Base-by-base conservation (phyloP, 2,113 vertebrate species). In the Nothoprocta perdicaria region DNA sequence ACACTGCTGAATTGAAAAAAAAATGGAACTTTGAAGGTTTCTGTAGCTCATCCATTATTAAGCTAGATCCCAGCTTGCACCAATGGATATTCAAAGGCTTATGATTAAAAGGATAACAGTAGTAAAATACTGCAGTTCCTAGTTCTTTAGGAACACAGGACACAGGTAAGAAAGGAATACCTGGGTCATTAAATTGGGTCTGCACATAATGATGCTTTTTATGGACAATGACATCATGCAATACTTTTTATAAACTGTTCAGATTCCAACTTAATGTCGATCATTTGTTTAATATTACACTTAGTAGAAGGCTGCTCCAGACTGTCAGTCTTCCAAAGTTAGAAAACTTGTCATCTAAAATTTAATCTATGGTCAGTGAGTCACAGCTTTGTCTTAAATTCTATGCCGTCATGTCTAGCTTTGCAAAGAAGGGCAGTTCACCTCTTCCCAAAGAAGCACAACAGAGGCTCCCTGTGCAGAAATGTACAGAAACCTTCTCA, bases 331-430 rank as follows among this genome's bases (percentile, higher is more conserved):
- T 26, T 77, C 29, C 21, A 17, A 69, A 84, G 50, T 73, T 53
- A 76, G 45, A 82, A 84, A 94, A 80, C 8, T 62, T 91, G 77
- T 62, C 1, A 45, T 84, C 84, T 67, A 74, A 86, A 90, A 94
- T 58, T 80, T 60, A 75, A 18, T 60, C 9, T 73, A 12, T 43
- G 18, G 21, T 27, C 83, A 16, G 19, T 67, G 46, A 86, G 16
- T 86, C 55, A 73, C 27, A 77, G 16, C 17, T 77, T 72, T 53
- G 23, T 60, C 38, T 55, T 69, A 45, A 86, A 68, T 10, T 75
- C 7, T 84, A 0, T 50, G 17, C 19, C 29, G 21, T 9, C 6
- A 0, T 62, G 26, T 67, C 63, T 73, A 57, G n/a, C 43, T 33
- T 60, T 15, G 3, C 46, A 61, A n/a, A n/a, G 7, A 46, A 57